A percentile compares a stretch with the other conserved stretches of the same genome.
Conservation (phyloP, 2,888 invertebrate species). For the Craniophora ligustri region DNA sequence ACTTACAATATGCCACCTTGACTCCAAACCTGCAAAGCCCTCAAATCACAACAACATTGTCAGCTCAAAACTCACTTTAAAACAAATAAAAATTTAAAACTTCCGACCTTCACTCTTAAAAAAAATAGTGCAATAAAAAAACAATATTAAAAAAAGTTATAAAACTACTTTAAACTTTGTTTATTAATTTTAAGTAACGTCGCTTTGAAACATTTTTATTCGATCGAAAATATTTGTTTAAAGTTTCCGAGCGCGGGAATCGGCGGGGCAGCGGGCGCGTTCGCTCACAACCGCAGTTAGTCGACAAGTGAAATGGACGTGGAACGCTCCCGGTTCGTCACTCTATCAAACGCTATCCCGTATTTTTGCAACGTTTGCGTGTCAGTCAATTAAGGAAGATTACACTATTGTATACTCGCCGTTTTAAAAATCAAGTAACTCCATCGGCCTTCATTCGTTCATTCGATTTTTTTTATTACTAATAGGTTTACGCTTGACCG, state of each 20-base stretch:
- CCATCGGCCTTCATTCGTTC: slow-evolving; percentile 37
- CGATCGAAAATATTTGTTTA: slow-evolving; percentile 50
- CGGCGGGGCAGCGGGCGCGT: slow-evolving; percentile 61
- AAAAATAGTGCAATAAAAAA: slow-evolving; percentile 29
- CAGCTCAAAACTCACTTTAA: slow-evolving; percentile 29
- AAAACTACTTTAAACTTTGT: slow-evolving; percentile 42
- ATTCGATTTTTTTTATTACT: no score
- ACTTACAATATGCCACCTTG: slow-evolving; percentile 50
- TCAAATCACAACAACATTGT: slow-evolving; percentile 23
- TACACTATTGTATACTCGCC: slow-evolving; percentile 63
- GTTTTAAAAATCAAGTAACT: slow-evolving; percentile 51
- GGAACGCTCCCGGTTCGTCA: slow-evolving; percentile 65
- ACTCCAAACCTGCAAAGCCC: slow-evolving; percentile 27
- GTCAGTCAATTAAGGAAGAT: slow-evolving; percentile 70
- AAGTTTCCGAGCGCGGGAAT: slow-evolving; percentile 55
- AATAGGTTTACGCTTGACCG: no score
- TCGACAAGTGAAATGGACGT: slow-evolving; percentile 74
- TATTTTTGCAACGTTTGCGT: slow-evolving; percentile 64
- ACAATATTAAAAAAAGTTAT: slow-evolving; percentile 37
- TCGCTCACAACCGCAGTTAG: slow-evolving; percentile 66
- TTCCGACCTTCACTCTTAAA: slow-evolving; percentile 38
- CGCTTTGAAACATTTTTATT: slow-evolving; percentile 64
- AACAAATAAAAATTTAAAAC: slow-evolving; percentile 33
- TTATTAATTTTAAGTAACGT: slow-evolving; percentile 65
- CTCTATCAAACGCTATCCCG: slow-evolving; percentile 63